These are phyloP conservation scores for Mythimna pallens DNA, from an alignment of 2,888 invertebrate species.

Conservation along the genomic window DNA sequence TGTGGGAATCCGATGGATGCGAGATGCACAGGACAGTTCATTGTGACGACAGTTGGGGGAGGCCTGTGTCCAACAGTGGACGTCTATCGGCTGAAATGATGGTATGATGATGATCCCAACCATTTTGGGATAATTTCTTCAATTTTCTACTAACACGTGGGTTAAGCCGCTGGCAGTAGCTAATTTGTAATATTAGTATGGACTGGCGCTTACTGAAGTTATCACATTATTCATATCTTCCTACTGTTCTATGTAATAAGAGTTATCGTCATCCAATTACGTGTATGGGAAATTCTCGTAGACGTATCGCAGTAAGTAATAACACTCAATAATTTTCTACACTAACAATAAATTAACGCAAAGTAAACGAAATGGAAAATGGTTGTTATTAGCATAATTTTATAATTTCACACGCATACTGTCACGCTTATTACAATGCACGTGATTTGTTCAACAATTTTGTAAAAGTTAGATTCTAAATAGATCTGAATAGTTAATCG, in stretches of 20 bases:
- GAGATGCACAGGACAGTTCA: no score
- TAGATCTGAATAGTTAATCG: neutral
- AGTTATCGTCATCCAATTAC: constrained; percentile 28
- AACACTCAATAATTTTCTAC: constrained; percentile 2
- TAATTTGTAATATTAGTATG: no score
- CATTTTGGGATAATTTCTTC: no score
- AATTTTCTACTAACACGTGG: no score
- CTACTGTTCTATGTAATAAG: constrained; percentile 9
- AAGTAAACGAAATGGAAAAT: constrained; percentile 48
- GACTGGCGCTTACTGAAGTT: neutral
- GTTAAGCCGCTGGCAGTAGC: no score
- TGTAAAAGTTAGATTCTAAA: neutral
- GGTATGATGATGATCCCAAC: no score
- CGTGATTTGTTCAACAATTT: constrained; percentile 19
- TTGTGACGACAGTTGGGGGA: no score
- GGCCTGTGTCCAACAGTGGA: no score
- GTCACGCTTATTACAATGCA: constrained; percentile 30
- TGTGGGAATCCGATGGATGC: no score
- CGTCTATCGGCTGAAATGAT: no score
- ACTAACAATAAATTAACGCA: constrained; percentile 24
- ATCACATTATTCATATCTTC: constrained; percentile 7
- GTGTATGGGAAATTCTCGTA: constrained; percentile 15
- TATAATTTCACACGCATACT: constrained; percentile 40
- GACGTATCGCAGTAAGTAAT: neutral
- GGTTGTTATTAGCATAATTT: constrained; percentile 38